Evolutionary conservation across 2,797 vertebrate species (phyloP), one percentile per base, ranked within the genome.

Genomic region (Pygocentrus nattereri): DNA sequence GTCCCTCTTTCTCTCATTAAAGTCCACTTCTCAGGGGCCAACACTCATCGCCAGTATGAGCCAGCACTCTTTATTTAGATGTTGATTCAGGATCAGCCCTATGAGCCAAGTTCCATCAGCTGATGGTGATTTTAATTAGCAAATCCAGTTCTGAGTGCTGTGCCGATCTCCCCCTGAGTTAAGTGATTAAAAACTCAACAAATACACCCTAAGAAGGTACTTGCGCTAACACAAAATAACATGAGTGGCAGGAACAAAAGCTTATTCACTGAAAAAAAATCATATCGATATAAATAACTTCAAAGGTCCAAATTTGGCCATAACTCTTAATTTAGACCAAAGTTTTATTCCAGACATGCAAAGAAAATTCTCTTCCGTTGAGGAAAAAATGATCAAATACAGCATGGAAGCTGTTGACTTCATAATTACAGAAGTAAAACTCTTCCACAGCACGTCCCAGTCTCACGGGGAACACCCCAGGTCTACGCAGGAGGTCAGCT

Each of bases 41-140:
- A 38, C 18, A 59, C 74, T 70, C 58, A 64, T 61, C 34, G 15
- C 52, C 69, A 81, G 70, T 31, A 30, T 71, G 68, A 80, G 78
- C 68, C 75, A 70, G 67, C 52, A 64, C 75, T 83, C 83, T 86
- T 83, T 77, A 72, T 75, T 82, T 83, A 82, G 80, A 61, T 49
- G 58, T 50, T 85, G 74, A 86, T 80, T 85, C 82, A 86, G 50
- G 61, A 68, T 74, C 68, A 68, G 30, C 69, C 56, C 58, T 31
- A 30, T 61, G 62, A 75, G 76, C 74, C 78, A 76, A 52, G 81
- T 71, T 82, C 44, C 82, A 72, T 74, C 75, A 79, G 54, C 61
- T 61, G 21, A 83, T 21, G 71, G 72, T 65, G 50, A 56, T 75
- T 76, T 84, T 61, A 84, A 72, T 65, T 72, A 72, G 64, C 54